phyloP scores from a whole-genome alignment of 2,113 vertebrate species.

The Cyanoramphus novaezelandiae region DNA sequence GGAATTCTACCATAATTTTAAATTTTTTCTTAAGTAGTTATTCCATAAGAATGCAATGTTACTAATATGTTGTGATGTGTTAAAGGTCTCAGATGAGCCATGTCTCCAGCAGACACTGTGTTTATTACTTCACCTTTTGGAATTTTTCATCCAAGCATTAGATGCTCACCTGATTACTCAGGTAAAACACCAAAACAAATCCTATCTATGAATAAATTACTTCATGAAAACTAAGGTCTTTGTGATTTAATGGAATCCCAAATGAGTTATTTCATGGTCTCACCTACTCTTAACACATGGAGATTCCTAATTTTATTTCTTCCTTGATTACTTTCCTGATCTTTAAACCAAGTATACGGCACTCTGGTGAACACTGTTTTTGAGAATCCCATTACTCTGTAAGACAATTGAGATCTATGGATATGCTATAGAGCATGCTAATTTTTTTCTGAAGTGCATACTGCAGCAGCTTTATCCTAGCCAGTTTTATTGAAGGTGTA shows the following conservation, averaged over 20 bases:
- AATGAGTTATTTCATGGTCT: background rate
- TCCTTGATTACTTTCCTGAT: background rate
- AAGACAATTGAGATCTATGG: background rate
- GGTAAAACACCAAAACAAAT: conserved; percentile 69
- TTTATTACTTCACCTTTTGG: conserved; percentile 81
- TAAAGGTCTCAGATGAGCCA: conserved; percentile 79
- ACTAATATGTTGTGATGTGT: background rate
- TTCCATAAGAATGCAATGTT: background rate
- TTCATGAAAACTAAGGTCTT: background rate
- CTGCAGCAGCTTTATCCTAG: background rate
- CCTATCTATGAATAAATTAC: background rate
- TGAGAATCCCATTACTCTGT: background rate
- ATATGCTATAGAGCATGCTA: background rate
- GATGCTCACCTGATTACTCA: conserved; percentile 80
- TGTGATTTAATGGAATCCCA: background rate
- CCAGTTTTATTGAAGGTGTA: background rate
- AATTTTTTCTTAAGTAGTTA: background rate
- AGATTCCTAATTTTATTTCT: background rate
- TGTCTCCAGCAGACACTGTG: conserved; percentile 78
- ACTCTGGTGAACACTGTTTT: background rate
- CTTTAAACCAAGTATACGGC: background rate
- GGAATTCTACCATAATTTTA: background rate
- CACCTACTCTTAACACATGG: background rate
- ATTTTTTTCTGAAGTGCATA: background rate
- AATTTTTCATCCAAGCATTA: conserved; percentile 78